Base-by-base conservation (phyloP, 2,888 invertebrate genomes). In the Yponomeuta malinellus region DNA sequence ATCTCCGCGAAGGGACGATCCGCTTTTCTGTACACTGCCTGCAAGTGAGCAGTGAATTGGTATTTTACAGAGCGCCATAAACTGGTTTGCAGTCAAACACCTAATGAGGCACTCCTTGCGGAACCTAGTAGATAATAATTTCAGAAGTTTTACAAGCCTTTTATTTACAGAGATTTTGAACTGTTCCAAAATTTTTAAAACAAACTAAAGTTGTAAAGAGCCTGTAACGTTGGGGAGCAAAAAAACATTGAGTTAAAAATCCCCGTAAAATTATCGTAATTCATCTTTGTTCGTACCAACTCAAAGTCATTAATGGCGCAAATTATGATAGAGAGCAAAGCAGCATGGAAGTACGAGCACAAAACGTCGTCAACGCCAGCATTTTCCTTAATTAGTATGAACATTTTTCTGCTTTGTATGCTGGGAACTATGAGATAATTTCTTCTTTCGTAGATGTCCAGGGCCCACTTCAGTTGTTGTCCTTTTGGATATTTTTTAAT, bases 281-380 rank as follows among this genome's bases (percentile, higher is more conserved):
- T 33, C 52, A 64, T 59, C 4, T 10, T 70, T 70, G 2, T 48
- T 76, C 83, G 77, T 78, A 88, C 89, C 82, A 84, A 75, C n/a
- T 78, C 69, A 71, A 76, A 75, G 73, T 81, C 80, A 78, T 89
- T 87, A 74, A 90, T 78, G 3, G 86, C 82, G 72, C 84, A 86
- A 0, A 76, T 82, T 1, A 84, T 73, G 10, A 83, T 78, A 0
- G 89, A 80, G 31, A 94, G 86, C 71, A 95, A 80, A 43, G 94
- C 93, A 6, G 95, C 95, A 78, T 96, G 94, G 75, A 95, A 95
- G 81, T 95, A 96, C 6, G 94, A 94, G 78, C 94, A 92, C 10
- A 96, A 79, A n/a, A 95, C 87, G 75, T 95, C 94, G 70, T 84
- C 83, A 0, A 93, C 79, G 0, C 78, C 80, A 33, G 93, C 92